phyloP scores from a whole-genome alignment of 2,888 invertebrate genomes.

The Reticulitermes lucifugus region DNA sequence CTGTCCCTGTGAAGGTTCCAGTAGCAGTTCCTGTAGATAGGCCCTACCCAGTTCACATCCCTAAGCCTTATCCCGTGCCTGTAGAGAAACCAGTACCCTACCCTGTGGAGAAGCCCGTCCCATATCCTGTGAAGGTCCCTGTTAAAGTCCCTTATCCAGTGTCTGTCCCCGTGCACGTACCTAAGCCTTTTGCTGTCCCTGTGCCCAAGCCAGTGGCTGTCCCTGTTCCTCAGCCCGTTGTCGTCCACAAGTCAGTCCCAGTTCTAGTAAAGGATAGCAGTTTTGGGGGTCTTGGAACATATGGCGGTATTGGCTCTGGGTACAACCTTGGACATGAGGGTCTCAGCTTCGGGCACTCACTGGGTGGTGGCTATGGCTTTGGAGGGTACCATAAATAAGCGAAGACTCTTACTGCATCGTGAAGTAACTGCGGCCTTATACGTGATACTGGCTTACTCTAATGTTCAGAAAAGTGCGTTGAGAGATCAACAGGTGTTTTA shows the following conservation, averaged over 20 bases:
- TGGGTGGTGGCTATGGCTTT: background rate
- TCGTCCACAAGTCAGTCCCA: conserved; percentile 35
- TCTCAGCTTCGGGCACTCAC: background rate
- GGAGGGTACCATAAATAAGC: background rate
- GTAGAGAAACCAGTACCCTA: conserved; percentile 61
- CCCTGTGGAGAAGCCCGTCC: conserved; percentile 60
- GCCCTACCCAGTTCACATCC: conserved; percentile 65
- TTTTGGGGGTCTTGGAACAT: conserved; percentile 55
- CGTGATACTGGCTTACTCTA: too few relatives aligned
- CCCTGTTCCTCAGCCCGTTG: conserved; percentile 37
- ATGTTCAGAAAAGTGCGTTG: too few relatives aligned
- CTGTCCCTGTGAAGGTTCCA: conserved; percentile 63
- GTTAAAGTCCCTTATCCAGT: conserved; percentile 68
- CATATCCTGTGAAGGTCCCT: conserved; percentile 63
- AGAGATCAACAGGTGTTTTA: too few relatives aligned
- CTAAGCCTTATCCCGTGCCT: conserved; percentile 62
- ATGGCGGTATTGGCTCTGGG: conserved; percentile 43
- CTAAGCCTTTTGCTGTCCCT: conserved; percentile 59
- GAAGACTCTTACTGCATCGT: background rate
- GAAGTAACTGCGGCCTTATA: too few relatives aligned
- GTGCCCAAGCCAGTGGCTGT: conserved; percentile 38
- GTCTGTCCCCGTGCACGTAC: conserved; percentile 66
- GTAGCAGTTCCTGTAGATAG: conserved; percentile 66
- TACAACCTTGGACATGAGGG: conserved; percentile 27
- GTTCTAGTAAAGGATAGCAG: conserved; percentile 26